These are phyloP conservation scores for Microvelia longipes DNA, from an alignment of 1,140 invertebrate genomes.

Conservation along the genomic window DNA sequence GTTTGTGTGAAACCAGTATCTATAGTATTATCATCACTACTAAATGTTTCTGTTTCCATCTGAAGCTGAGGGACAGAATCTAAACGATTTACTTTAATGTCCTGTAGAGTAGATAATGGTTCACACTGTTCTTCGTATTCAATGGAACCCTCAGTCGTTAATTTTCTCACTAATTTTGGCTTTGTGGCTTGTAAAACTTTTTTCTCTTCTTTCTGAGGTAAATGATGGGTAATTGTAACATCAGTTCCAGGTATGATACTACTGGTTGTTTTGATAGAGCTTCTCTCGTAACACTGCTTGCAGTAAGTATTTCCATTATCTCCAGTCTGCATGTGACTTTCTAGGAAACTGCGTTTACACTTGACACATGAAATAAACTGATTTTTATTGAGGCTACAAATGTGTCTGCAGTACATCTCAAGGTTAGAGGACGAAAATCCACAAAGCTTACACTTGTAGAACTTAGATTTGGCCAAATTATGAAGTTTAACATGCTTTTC, in stretches of 20 bases:
- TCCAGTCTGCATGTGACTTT: background rate
- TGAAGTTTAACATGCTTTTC: slow-evolving; percentile 1
- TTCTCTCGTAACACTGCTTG: background rate
- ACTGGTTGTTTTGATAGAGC: background rate
- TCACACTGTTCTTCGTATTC: background rate
- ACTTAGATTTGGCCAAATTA: background rate
- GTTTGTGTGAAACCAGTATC: background rate
- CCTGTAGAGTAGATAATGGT: background rate
- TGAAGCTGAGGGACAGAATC: background rate
- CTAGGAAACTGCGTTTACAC: background rate
- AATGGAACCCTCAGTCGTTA: background rate
- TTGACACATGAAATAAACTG: background rate
- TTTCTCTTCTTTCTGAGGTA: background rate
- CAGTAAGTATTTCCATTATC: background rate
- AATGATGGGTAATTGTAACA: background rate
- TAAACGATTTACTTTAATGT: background rate
- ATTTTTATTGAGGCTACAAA: background rate
- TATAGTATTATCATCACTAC: background rate
- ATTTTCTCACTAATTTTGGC: background rate
- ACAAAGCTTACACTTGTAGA: background rate
- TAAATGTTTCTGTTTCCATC: background rate
- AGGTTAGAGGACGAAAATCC: background rate
- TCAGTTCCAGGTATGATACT: background rate
- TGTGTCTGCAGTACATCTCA: background rate
- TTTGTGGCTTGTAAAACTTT: background rate